A percentile compares a stretch with the other conserved stretches of the same genome.
Conservation (phyloP, 2,888 invertebrate species). For the Tinea trinotella region DNA sequence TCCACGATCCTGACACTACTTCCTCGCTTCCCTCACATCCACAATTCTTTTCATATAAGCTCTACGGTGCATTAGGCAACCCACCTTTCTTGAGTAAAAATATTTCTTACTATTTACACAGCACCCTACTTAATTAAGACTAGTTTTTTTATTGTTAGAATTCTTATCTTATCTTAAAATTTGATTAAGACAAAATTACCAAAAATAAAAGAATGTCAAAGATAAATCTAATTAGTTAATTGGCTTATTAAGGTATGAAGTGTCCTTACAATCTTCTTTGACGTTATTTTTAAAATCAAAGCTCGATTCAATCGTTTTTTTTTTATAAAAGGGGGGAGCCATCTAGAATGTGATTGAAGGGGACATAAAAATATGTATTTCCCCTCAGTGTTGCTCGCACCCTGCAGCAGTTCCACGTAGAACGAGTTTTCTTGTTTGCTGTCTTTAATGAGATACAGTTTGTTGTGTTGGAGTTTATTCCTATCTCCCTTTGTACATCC, state of each 20-base stretch:
- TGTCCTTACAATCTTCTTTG: background rate
- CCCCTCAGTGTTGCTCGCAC: background rate
- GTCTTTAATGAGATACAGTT: conserved; percentile 29
- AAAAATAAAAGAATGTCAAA: no score
- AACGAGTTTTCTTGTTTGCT: conserved; percentile 28
- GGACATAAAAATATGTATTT: conserved; percentile 13
- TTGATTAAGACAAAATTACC: no score
- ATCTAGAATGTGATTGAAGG: conserved; percentile 9
- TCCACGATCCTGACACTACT: no score
- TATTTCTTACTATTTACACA: no score
- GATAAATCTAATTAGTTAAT: conserved; percentile 3
- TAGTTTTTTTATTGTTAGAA: no score
- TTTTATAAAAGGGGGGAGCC: background rate
- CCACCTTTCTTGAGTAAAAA: no score
- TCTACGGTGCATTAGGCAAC: no score
- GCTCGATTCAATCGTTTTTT: background rate
- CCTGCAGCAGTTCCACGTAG: conserved; percentile 14
- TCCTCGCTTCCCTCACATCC: no score
- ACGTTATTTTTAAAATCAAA: conserved; percentile 1
- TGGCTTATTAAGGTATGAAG: background rate
- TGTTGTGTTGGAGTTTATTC: conserved; percentile 26
- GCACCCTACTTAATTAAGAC: no score
- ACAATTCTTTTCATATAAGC: no score
- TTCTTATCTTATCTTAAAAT: no score
- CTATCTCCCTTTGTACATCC: conserved; percentile 8